Evolutionary conservation across 2,888 invertebrate species (phyloP).

Genomic region (Xestia rhomboidea): DNA sequence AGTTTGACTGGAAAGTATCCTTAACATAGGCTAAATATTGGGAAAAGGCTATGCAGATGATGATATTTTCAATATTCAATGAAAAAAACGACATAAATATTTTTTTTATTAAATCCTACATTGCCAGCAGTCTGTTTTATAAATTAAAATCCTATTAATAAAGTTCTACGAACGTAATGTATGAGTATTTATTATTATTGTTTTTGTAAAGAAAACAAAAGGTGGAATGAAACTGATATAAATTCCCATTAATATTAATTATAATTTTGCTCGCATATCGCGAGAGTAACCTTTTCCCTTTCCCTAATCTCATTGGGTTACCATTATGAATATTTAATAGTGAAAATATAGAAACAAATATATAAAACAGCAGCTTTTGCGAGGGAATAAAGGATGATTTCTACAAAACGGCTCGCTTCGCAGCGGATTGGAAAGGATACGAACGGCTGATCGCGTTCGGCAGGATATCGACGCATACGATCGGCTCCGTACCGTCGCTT

Average conservation of each 20-base stretch:
- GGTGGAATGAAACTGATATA: slow-evolving; percentile 9
- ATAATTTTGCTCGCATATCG: slow-evolving; percentile 21
- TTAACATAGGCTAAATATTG: neutral
- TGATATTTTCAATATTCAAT: neutral
- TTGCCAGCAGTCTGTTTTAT: neutral
- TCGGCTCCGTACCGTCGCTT: too few relatives aligned
- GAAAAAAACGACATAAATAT: neutral
- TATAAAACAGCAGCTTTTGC: slow-evolving; percentile 3
- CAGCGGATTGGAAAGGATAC: too few relatives aligned
- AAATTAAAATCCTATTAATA: neutral
- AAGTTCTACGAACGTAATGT: neutral
- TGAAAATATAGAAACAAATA: slow-evolving; percentile 14
- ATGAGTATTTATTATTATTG: slow-evolving; percentile 12
- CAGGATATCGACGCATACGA: too few relatives aligned
- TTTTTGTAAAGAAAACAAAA: slow-evolving; percentile 21
- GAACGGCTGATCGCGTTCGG: too few relatives aligned
- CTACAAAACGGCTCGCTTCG: too few relatives aligned
- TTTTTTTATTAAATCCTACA: neutral
- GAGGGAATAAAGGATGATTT: neutral
- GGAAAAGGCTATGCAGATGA: neutral
- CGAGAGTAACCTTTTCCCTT: neutral
- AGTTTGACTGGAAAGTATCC: neutral
- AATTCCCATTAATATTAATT: slow-evolving; percentile 50
- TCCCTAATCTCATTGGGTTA: slow-evolving; percentile 33
- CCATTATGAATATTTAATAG: slow-evolving; percentile 39